Evolutionary conservation across 1,140 invertebrate genomes (phyloP), one percentile per base, ranked within the genome.

Genomic region (Cotesia typhae): DNA sequence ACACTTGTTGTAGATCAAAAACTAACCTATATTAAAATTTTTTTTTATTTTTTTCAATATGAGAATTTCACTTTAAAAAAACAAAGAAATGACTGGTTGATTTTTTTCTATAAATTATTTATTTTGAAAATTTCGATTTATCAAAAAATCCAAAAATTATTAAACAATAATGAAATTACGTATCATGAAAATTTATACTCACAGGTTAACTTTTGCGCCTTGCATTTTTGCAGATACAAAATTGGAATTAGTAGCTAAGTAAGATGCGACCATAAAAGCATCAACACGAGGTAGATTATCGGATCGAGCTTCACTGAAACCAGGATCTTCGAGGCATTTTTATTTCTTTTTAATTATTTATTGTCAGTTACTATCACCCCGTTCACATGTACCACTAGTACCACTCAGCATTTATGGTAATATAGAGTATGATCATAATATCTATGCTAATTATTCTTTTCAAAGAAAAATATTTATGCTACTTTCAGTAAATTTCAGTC

Each of bases 281-380:
- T 70, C 55, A 38, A 36, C 55, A 41, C 6, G 0, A 2, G 55
- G 53, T 70, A 60, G 41, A 60, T 70, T 70, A 37, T 38, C 67
- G 0, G 67, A 38, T 47, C 63, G 63, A 5, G 66, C 41, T 20
- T 67, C 66, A 67, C 66, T 53, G 14, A 17, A 67, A 67, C 1
- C 66, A n/a, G 66, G 66, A 67, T 67, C 66, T 41, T 66, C 2
- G 53, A 3, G 53, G 9, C 37, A 52, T 69, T 65, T 55, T 65
- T 61, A 20, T 69, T 35, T 37, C 36, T 37, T 51, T 53, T 10
- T 53, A 7, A n/a, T 69, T 73, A 38, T 57, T 69, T n/a, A 47
- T 67, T 36, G 14, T 55, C 12, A 55, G 2, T 41, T 41, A 41
- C 38, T 2, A 55, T 17, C 14, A 17, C 12, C 10, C 53, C 52